Evolutionary conservation across 2,888 invertebrate genomes (phyloP).

Genomic region (Eledone cirrhosa): DNA sequence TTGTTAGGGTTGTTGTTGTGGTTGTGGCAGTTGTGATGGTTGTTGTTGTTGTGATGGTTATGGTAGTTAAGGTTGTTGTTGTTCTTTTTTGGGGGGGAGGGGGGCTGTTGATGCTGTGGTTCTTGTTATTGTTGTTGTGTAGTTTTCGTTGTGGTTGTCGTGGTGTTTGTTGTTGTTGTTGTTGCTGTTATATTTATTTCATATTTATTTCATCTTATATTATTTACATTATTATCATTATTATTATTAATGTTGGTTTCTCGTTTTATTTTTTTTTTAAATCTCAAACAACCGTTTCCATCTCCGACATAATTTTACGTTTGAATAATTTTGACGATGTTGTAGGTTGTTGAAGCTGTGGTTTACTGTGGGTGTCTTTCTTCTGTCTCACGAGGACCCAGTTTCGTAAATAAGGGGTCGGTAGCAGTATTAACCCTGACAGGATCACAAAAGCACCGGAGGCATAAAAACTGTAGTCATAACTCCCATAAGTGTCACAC

Average conservation of each 20-base stretch:
- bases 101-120: too few relatives aligned
- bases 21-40: too few relatives aligned
- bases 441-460: constrained; percentile 82
- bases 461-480: constrained; percentile 79
- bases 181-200: not conserved
- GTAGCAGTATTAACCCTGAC: constrained; percentile 71
- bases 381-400: constrained; percentile 3
- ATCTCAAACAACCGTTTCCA: constrained; percentile 14
- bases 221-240: not conserved
- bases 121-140: too few relatives aligned
- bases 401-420: constrained; percentile 35
- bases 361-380: not conserved
- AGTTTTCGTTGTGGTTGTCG: too few relatives aligned
- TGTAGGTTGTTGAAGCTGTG: not conserved
- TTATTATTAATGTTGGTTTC: not conserved
- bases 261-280: not conserved
- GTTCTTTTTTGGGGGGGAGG: too few relatives aligned
- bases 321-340: not conserved
- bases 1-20: too few relatives aligned
- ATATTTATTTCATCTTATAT: not conserved
- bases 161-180: too few relatives aligned
- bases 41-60: too few relatives aligned
- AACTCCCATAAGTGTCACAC: constrained; percentile 77
- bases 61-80: too few relatives aligned
- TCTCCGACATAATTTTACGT: not conserved